phyloP scores from a whole-genome alignment of 1,140 invertebrate species.

The Acromyrmex charruanus region DNA sequence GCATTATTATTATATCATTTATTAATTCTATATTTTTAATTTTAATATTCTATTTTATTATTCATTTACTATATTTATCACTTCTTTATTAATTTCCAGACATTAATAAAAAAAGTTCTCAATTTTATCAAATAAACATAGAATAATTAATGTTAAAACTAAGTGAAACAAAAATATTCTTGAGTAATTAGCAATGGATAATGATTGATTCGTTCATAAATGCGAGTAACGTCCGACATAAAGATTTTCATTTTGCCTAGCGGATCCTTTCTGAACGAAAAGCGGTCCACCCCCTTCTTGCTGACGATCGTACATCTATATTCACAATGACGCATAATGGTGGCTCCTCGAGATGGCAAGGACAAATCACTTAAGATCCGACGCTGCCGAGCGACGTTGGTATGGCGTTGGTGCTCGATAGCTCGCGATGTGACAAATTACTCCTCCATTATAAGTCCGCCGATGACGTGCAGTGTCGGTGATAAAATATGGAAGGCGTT shows the following conservation, averaged over 20 bases:
- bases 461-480: constrained; percentile 55
- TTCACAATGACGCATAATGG: constrained; percentile 71
- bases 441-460: constrained; percentile 76
- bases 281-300: constrained; percentile 48
- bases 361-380: constrained; percentile 82
- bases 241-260: constrained; percentile 55
- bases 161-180: background rate
- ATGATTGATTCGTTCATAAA: constrained; percentile 64
- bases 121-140: background rate
- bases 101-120: background rate
- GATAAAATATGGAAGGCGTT: constrained; percentile 64
- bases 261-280: constrained; percentile 34
- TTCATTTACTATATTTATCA: background rate
- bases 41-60: background rate
- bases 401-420: constrained; percentile 1
- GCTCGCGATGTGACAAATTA: constrained; percentile 81
- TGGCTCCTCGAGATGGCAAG: constrained; percentile 76
- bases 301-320: constrained; percentile 71
- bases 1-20: background rate
- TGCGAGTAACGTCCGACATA: constrained; percentile 50
- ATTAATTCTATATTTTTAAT: background rate
- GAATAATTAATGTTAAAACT: background rate
- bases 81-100: background rate
- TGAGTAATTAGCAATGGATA: background rate
- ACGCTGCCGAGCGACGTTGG: constrained; percentile 59